Base-by-base conservation (phyloP, 2,888 invertebrate genomes). In the Chalcosyrphus nemorum region DNA sequence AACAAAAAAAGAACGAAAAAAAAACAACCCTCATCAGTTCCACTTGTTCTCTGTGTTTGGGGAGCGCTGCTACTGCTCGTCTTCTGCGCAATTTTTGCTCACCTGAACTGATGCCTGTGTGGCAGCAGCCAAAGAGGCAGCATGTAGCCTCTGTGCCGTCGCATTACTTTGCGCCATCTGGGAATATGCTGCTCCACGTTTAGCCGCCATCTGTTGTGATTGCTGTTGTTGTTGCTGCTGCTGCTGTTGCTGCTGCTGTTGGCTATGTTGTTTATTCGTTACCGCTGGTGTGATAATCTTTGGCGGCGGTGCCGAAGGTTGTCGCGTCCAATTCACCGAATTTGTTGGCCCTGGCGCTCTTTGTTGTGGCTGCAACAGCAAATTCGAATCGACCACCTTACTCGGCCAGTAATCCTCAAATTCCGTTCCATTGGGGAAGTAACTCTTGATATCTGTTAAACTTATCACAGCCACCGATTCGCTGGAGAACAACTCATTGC, bases 351-450 rank as follows among this genome's bases (percentile, higher is more conserved):
- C 89, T 17, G 94, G 94, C 1, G 74, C 43, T 6, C 84, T 45
- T 89, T 95, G n/a, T n/a, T n/a, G 94, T 41, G 95, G 94, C 61
- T 93, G 94, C 87, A 96, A 94, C 52, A 96, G 92, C 17, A 96
- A 93, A 90, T 96, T 96, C 0, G 95, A 95, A 88, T 97, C 97
- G 86, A 96, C 95, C 75, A 96, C 96, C 92, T 97, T 97, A 89
- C 95, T 95, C 0, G 97, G 97, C 97, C 97, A 97, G 91, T 97
- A 97, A 88, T 97, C 97, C 90, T 97, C 97, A 89, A 97, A 97
- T 87, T 95, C 94, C 0, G 97, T 97, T 21, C 96, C 96, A 6
- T 96, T 96, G 0, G 97, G 97, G 88, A 97, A 97, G 90, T 97
- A 97, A 90, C 96, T 96, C 90, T 96, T 96, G 88, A 97, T 97